phyloP scores from a whole-genome alignment of 2,888 invertebrate species.

The Amphimallon solstitiale region DNA sequence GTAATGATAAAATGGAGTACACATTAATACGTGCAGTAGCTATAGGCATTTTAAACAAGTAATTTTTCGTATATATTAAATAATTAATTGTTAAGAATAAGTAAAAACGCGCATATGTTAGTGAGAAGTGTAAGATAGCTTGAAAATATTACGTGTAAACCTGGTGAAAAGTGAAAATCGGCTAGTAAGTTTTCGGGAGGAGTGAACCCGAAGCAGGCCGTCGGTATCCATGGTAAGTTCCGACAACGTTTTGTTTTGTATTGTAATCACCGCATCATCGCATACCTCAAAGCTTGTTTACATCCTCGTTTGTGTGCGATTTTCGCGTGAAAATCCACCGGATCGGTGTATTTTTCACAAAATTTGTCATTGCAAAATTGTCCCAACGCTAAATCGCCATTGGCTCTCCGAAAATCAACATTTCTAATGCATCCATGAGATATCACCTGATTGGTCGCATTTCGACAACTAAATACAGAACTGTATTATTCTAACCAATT shows the following conservation, averaged over 20 bases:
- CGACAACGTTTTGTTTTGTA: slow-evolving; percentile 52
- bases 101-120: slow-evolving; percentile 44
- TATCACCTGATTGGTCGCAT: slow-evolving; percentile 66
- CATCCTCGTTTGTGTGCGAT: slow-evolving; percentile 23
- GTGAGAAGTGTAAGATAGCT: slow-evolving; percentile 47
- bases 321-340: slow-evolving; percentile 7
- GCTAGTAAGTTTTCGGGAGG: slow-evolving; percentile 48
- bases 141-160: slow-evolving; percentile 42
- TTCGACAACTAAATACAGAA: slow-evolving; percentile 64
- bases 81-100: slow-evolving; percentile 43
- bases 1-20: slow-evolving; percentile 65
- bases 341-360: neutral
- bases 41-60: slow-evolving; percentile 61
- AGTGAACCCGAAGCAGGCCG: slow-evolving; percentile 54
- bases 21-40: slow-evolving; percentile 62
- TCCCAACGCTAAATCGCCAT: slow-evolving; percentile 54
- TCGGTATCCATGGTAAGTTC: slow-evolving; percentile 63
- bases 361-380: slow-evolving; percentile 15
- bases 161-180: slow-evolving; percentile 43
- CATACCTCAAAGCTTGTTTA: slow-evolving; percentile 16
- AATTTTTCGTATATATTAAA: slow-evolving; percentile 45
- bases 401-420: slow-evolving; percentile 63
- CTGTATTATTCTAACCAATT: slow-evolving; percentile 66
- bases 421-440: slow-evolving; percentile 61
- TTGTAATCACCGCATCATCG: slow-evolving; percentile 37